A percentile compares a stretch with the other conserved stretches of the same genome.
Evolutionary conservation across 2,888 invertebrate genomes (phyloP).

Genomic region (Tetragnatha montana): DNA sequence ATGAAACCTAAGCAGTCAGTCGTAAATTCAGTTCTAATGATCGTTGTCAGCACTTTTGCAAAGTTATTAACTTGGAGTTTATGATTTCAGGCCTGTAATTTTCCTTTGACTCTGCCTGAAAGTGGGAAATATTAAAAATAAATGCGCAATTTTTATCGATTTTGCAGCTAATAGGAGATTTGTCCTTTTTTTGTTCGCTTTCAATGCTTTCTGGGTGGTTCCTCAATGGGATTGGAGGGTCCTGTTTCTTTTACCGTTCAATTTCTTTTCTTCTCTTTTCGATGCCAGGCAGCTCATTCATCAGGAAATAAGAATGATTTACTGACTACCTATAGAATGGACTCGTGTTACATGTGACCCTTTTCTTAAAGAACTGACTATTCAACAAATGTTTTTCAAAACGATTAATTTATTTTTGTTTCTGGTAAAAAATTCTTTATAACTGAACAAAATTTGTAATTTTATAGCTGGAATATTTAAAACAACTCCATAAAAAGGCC

Average conservation of each 20-base stretch:
- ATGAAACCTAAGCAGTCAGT: conserved; percentile 41
- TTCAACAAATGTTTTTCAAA: too few species aligned
- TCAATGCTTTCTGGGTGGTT: too few species aligned
- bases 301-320: too few species aligned
- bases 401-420: too few species aligned
- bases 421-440: too few species aligned
- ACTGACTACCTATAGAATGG: too few species aligned
- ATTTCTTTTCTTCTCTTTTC: background rate
- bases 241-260: background rate
- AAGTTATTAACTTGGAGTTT: conserved; percentile 38
- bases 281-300: too few species aligned
- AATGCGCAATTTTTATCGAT: conserved; percentile 44
- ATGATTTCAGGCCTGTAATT: conserved; percentile 46
- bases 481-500: too few species aligned
- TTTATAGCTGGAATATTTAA: too few species aligned
- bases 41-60: conserved; percentile 40
- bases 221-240: background rate
- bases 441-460: too few species aligned
- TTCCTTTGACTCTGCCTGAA: conserved; percentile 46
- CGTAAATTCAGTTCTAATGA: conserved; percentile 47
- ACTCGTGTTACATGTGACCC: too few species aligned
- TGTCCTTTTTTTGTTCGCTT: conserved; percentile 13
- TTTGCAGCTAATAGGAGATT: conserved; percentile 41
- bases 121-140: conserved; percentile 43
- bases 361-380: too few species aligned